Evolutionary conservation across 2,113 vertebrate genomes (phyloP).

Genomic region (Otolemur garnettii): DNA sequence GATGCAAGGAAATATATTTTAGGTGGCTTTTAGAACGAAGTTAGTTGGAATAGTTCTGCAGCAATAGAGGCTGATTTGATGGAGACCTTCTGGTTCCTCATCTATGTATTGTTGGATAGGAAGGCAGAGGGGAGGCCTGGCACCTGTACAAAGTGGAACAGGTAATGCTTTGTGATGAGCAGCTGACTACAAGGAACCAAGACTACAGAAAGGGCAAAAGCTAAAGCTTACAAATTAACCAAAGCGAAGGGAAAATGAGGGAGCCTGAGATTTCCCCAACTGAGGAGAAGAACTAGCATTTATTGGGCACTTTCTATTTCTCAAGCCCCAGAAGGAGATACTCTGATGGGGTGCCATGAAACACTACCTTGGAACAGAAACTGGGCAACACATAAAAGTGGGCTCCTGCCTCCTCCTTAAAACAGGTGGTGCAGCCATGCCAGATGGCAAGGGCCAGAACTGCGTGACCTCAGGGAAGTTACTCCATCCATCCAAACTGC

Average conservation of each 20-base stretch:
- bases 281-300: not conserved
- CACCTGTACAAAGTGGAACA: too few species aligned
- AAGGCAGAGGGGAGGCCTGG: not conserved
- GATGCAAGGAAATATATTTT: not conserved
- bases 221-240: not conserved
- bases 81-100: not conserved
- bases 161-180: not conserved
- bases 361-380: not conserved
- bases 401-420: not conserved
- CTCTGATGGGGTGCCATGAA: not conserved
- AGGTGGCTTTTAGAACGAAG: not conserved
- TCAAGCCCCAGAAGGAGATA: not conserved
- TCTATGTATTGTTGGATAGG: fast-evolving
- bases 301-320: not conserved
- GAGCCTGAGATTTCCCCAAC: not conserved
- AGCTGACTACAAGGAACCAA: not conserved
- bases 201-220: not conserved
- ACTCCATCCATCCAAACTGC: not conserved
- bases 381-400: not conserved
- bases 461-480: not conserved
- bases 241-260: not conserved
- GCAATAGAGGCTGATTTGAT: not conserved
- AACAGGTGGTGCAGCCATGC: not conserved
- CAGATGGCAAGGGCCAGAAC: not conserved
- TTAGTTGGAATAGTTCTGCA: not conserved